These are phyloP conservation scores for Spodoptera littoralis DNA, from an alignment of 2,888 invertebrate genomes.

Conservation along the genomic window DNA sequence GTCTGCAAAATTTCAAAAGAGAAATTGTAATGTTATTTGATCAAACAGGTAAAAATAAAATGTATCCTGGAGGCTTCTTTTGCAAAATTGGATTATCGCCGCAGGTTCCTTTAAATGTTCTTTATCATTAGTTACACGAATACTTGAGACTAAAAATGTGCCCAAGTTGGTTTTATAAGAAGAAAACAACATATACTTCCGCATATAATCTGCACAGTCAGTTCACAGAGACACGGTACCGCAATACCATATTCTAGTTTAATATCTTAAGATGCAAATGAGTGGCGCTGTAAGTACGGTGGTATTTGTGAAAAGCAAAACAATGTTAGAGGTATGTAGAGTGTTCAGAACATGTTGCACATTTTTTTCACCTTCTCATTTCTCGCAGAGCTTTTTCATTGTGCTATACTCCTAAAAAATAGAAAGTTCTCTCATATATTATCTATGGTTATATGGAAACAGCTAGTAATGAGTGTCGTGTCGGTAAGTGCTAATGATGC, in stretches of 20 bases:
- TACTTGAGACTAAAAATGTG: conserved; percentile 16
- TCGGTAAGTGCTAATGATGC: conserved; percentile 47
- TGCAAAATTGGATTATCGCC: conserved; percentile 25
- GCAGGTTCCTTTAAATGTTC: conserved; percentile 20
- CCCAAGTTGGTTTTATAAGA: conserved; percentile 12
- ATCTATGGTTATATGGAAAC: conserved; percentile 16
- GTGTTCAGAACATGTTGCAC: conserved; percentile 46
- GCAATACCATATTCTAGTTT: conserved; percentile 26
- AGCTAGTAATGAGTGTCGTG: conserved; percentile 28
- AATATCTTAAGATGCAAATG: conserved; percentile 54
- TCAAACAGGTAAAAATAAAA: conserved; percentile 19
- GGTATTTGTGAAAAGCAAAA: conserved; percentile 51
- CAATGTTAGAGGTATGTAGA: conserved; percentile 52
- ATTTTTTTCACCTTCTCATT: conserved; percentile 45
- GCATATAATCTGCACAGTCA: conserved; percentile 33
- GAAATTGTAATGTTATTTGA: conserved; percentile 20
- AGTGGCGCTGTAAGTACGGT: conserved; percentile 36
- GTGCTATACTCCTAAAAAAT: conserved; percentile 36
- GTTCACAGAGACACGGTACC: conserved; percentile 20
- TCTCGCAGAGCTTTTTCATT: conserved; percentile 42
- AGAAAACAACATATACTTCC: conserved; percentile 12
- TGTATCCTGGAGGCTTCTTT: conserved; percentile 21
- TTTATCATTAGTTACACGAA: conserved; percentile 12
- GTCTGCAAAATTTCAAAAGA: conserved; percentile 6
- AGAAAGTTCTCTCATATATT: conserved; percentile 40